A percentile compares a stretch with the other conserved stretches of the same genome.
Conservation (phyloP, 1,140 invertebrate genomes). For the Lucilia cuprina region DNA sequence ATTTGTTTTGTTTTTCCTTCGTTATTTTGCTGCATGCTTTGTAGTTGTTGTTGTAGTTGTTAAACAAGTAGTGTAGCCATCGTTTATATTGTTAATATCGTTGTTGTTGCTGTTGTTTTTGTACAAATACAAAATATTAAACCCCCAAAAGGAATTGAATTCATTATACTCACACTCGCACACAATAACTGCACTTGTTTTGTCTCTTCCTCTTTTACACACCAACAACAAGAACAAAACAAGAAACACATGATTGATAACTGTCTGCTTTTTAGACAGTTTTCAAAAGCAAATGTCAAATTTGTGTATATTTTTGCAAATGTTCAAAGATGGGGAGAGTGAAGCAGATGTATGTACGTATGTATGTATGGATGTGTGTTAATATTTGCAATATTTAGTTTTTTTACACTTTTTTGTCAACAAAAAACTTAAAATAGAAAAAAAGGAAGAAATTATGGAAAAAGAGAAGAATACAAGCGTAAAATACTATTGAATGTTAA, state of each 20-base stretch:
- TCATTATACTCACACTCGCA: background rate
- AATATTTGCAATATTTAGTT: background rate
- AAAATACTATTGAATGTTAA: slow-evolving; percentile 33
- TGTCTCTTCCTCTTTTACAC: background rate
- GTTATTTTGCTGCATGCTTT: background rate
- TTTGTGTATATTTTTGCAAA: background rate
- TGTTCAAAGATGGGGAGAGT: background rate
- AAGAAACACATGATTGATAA: background rate
- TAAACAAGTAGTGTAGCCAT: too few relatives aligned
- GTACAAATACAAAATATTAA: background rate
- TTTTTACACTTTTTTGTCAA: background rate
- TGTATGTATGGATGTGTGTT: background rate
- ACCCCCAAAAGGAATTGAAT: slow-evolving; percentile 3
- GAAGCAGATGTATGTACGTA: background rate
- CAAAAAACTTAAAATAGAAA: background rate
- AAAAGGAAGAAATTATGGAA: background rate
- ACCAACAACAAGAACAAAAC: background rate
- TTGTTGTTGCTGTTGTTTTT: background rate
- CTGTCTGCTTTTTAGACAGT: background rate
- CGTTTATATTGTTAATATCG: background rate
- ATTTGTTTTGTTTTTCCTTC: slow-evolving; percentile 2
- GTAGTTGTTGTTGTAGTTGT: too few relatives aligned
- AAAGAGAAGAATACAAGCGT: slow-evolving; percentile 18
- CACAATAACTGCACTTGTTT: background rate
- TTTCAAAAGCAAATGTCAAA: background rate